Percentiles rank a stretch among this genome's conserved stretches.
Conservation (phyloP, 64 coral and sea anemone species). For the Dendronephthya gigantea region DNA sequence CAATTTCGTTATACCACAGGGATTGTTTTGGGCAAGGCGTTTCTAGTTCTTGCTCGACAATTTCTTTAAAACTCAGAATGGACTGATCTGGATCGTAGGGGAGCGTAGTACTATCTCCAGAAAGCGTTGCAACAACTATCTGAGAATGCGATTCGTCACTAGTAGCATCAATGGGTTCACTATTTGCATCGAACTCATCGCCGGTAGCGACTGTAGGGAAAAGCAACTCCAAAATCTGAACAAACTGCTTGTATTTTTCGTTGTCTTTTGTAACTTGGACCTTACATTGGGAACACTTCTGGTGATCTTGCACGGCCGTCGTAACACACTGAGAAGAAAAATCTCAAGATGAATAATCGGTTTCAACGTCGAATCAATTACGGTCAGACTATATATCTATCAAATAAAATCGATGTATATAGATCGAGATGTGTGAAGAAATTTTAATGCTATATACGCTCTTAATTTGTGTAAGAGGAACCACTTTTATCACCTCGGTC, state of each 20-base stretch:
- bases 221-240: background rate
- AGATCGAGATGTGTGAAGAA: too few species aligned
- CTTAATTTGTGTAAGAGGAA: too few species aligned
- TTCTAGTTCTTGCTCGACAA: background rate
- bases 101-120: background rate
- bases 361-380: too few species aligned
- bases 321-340: background rate
- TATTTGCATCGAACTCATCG: background rate
- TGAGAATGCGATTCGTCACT: background rate
- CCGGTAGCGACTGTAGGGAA: background rate
- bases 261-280: background rate
- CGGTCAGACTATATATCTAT: too few species aligned
- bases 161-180: too few species aligned
- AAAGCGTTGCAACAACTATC: background rate
- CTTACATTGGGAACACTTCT: background rate
- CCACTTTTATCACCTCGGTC: too few species aligned
- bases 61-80: background rate
- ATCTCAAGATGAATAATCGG: too few species aligned
- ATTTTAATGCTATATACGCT: too few species aligned
- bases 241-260: background rate
- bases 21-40: background rate
- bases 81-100: background rate
- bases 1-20: background rate
- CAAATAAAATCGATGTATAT: too few species aligned
- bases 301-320: background rate